Evolutionary conservation across 2,797 vertebrate genomes (phyloP), one percentile per base, ranked within the genome.

Genomic region (Alcedo atthis): DNA sequence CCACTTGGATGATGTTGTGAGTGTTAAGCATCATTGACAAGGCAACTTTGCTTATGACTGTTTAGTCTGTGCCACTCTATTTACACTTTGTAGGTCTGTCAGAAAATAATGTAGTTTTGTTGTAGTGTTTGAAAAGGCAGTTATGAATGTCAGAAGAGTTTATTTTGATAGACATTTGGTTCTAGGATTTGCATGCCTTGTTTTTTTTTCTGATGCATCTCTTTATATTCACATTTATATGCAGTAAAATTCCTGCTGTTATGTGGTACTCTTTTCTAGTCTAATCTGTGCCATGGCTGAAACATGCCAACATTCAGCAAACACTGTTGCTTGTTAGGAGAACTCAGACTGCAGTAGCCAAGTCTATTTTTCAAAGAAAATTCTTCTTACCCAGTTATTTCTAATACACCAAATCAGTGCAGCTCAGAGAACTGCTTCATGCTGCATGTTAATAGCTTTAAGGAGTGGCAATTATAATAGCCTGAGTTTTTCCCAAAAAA

Each of bases 231-330:
- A 9, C 32, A 32, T 89, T 90, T 94, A 69, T 71, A 3, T 81
- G 68, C 57, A 66, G 53, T 61, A 32, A 32, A 80, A 67, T 58
- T 82, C 28, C 32, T 73, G 58, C 37, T 81, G 88, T 92, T 64
- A 70, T 90, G 81, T 88, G 83, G 71, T 84, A 33, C 76, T 59
- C 35, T 89, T 92, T 95, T 86, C 70, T 57, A 75, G 63, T 89
- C 53, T 75, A 63, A 84, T 89, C 53, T 79, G 1, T 84, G n/a
- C 63, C 79, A 30, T 90, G 54, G 28, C 26, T 90, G 59, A 90
- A 94, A 54, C 21, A 74, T 81, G 63, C 59, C 76, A 87, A 4
- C 30, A 63, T 68, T 89, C 37, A 58, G 85, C 64, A 89, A 67
- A 63, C 1, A 0, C 32, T 73, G 1, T 33, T 92, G 48, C 75